These are phyloP conservation scores for Melitaea athalia DNA, from an alignment of 2,888 invertebrate species.

Conservation along the genomic window DNA sequence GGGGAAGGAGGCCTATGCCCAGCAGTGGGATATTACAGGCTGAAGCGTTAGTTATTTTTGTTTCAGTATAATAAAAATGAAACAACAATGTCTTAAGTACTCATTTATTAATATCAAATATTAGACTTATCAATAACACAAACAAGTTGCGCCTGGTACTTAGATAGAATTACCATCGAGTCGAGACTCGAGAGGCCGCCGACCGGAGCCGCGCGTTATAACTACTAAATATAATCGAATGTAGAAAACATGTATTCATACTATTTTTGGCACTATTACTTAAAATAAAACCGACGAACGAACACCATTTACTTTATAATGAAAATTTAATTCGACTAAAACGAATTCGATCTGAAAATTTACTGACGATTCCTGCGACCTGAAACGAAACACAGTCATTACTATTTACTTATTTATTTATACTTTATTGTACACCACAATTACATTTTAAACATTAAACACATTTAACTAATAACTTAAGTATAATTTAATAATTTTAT, in stretches of 20 bases:
- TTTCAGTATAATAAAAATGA: neutral
- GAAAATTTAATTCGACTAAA: slow-evolving; percentile 54
- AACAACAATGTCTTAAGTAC: slow-evolving; percentile 53
- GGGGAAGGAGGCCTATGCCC: too few species aligned
- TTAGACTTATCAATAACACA: slow-evolving; percentile 59
- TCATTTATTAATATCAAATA: slow-evolving; percentile 70
- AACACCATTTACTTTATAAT: slow-evolving; percentile 54
- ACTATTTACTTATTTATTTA: neutral
- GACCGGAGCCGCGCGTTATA: slow-evolving; percentile 32
- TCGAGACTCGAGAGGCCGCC: neutral
- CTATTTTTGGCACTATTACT: slow-evolving; percentile 75
- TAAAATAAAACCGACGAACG: slow-evolving; percentile 63
- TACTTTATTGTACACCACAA: too few species aligned
- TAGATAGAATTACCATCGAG: slow-evolving; percentile 42
- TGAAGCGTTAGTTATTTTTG: too few species aligned
- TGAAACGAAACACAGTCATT: slow-evolving; percentile 48
- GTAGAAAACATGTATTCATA: slow-evolving; percentile 47
- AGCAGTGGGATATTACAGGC: too few species aligned
- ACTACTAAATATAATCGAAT: slow-evolving; percentile 47
- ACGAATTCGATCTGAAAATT: slow-evolving; percentile 46
- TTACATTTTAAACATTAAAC: too few species aligned
- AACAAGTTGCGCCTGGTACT: slow-evolving; percentile 50
- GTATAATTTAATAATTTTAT: too few species aligned
- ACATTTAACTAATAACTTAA: too few species aligned
- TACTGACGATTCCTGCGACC: slow-evolving; percentile 79